A percentile compares a stretch with the other conserved stretches of the same genome.
Conservation (phyloP, 2,113 vertebrate species). For the Rafetus swinhoei region DNA sequence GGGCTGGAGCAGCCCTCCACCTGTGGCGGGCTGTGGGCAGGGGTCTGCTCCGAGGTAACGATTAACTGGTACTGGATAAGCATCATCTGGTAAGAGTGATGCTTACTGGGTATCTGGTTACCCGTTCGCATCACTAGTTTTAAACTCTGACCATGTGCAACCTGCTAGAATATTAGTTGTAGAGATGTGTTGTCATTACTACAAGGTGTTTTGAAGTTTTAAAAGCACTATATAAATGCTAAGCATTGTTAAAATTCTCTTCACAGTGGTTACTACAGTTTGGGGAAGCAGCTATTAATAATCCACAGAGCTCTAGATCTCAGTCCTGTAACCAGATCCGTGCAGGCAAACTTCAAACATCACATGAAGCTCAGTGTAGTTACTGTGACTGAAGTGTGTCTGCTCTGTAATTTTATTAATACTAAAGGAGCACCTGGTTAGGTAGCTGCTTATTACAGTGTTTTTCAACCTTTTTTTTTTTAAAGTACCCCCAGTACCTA, state of each 20-base stretch:
- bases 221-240: background rate
- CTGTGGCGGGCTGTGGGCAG: too few relatives aligned
- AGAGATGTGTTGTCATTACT: background rate
- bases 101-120: too few relatives aligned
- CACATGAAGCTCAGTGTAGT: fast-evolving
- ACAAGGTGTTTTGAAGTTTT: background rate
- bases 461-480: too few relatives aligned
- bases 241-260: fast-evolving
- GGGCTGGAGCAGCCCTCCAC: too few relatives aligned
- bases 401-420: fast-evolving
- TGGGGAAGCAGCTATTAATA: too few relatives aligned
- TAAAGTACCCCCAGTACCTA: too few relatives aligned
- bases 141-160: background rate
- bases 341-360: fast-evolving
- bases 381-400: fast-evolving
- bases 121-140: too few relatives aligned
- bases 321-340: background rate
- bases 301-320: background rate
- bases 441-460: background rate
- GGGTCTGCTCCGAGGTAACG: too few relatives aligned
- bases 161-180: background rate
- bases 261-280: fast-evolving
- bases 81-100: too few relatives aligned
- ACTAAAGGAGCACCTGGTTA: background rate
- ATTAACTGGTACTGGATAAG: too few relatives aligned